phyloP scores from a whole-genome alignment of 2,888 invertebrate species.

The Ernsta delagoae region DNA sequence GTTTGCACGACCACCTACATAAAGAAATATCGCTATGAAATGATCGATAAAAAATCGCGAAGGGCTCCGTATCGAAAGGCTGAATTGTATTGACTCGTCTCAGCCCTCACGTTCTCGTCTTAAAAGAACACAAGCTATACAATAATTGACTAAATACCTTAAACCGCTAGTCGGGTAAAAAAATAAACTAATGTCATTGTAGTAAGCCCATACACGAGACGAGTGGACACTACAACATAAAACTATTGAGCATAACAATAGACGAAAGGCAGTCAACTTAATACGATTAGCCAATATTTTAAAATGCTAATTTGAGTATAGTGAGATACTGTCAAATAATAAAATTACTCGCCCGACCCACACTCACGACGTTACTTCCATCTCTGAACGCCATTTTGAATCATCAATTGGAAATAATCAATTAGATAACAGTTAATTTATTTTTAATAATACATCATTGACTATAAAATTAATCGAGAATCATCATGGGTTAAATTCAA shows the following conservation, averaged over 20 bases:
- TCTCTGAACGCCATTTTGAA: slow-evolving; percentile 6
- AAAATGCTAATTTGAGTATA: slow-evolving; percentile 80
- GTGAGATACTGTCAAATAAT: slow-evolving; percentile 62
- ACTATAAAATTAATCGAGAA: not conserved
- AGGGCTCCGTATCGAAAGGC: slow-evolving; percentile 46
- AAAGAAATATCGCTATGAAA: not conserved
- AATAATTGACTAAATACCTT: slow-evolving; percentile 85
- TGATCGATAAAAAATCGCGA: slow-evolving; percentile 33
- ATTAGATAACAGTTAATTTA: not conserved
- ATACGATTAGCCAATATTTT: slow-evolving; percentile 59
- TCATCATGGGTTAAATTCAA: not conserved
- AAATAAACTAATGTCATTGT: slow-evolving; percentile 69
- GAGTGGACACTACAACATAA: slow-evolving; percentile 59
- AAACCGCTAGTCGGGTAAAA: slow-evolving; percentile 68
- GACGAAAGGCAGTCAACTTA: slow-evolving; percentile 79
- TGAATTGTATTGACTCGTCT: slow-evolving; percentile 61
- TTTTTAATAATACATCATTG: not conserved
- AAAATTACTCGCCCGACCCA: slow-evolving; percentile 25
- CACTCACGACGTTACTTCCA: slow-evolving; percentile 13
- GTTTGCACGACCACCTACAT: not conserved
- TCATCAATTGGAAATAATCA: not conserved
- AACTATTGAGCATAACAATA: slow-evolving; percentile 81
- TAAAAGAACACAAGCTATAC: slow-evolving; percentile 68
- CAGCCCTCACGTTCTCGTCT: slow-evolving; percentile 58
- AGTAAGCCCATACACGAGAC: slow-evolving; percentile 35